Evolutionary conservation across 1,140 invertebrate species (phyloP), one percentile per base, ranked within the genome.

Genomic region (Calliphora vicina): DNA sequence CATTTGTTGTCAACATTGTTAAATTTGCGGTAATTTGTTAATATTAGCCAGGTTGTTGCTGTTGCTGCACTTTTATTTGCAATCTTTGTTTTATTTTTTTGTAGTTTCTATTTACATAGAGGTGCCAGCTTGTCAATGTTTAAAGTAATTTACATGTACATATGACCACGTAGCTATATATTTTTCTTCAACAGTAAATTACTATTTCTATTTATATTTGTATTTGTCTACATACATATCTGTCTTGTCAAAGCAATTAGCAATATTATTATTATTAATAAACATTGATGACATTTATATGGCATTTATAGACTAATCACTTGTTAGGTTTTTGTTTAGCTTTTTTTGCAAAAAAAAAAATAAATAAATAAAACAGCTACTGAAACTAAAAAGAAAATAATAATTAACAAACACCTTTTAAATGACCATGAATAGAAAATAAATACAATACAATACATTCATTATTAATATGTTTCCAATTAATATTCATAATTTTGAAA

Each of bases 51-150:
- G 5, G n/a, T 57, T 57, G 15, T n/a, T n/a, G n/a, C n/a, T n/a
- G n/a, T n/a, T 57, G 50, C n/a, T n/a, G 50, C n/a, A n/a, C n/a
- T n/a, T n/a, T n/a, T n/a, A n/a, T 57, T 57, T 17, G 6, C 13
- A 17, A n/a, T n/a, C 5, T 57, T 57, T 67, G 61, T 67, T 67
- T 67, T 8, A 23, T 67, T 67, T 23, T 67, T 23, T 43, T 10
- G n/a, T n/a, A n/a, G n/a, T 45, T 20, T 23, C n/a, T 78, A 78
- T 78, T 78, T 78, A 23, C 74, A 43, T 78, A 78, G 35, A 78
- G 74, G 74, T 78, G 74, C 74, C 74, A 78, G 35, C 35, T 78
- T 78, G 74, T 78, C 74, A 78, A 78, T 78, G 74, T 78, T 78
- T 15, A 78, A 78, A 78, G 35, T 78, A 78, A 78, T 78, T 78